phyloP scores from a whole-genome alignment of 2,888 invertebrate genomes.

The Limulus polyphemus region DNA sequence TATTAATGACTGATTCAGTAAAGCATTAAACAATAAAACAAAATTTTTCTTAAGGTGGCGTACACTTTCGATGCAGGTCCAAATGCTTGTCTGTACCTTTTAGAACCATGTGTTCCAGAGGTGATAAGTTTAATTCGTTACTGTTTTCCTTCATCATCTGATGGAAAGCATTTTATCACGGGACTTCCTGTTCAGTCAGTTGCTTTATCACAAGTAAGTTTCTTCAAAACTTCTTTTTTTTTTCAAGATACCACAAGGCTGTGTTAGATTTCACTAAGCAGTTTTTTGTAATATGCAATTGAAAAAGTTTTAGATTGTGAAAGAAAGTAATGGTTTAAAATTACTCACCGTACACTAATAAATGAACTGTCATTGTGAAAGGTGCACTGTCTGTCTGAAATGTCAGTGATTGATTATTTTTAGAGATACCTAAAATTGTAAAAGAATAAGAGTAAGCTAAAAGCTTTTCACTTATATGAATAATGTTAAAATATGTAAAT shows the following conservation, averaged over 20 bases:
- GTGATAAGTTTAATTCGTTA: conserved; percentile 54
- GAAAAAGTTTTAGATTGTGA: background rate
- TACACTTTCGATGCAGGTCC: conserved; percentile 99
- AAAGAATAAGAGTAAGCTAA: too few relatives aligned
- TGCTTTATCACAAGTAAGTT: conserved; percentile 11
- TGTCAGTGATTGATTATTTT: too few relatives aligned
- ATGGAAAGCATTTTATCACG: conserved; percentile 28
- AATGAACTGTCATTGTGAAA: too few relatives aligned
- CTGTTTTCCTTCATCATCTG: conserved; percentile 50
- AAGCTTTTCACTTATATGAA: too few relatives aligned
- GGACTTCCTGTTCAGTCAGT: conserved; percentile 6
- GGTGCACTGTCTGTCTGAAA: too few relatives aligned
- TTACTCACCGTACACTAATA: too few relatives aligned
- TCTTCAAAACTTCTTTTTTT: background rate
- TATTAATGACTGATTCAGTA: too few relatives aligned
- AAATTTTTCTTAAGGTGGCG: conserved; percentile 49
- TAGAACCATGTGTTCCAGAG: conserved; percentile 58
- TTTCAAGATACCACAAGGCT: too few relatives aligned
- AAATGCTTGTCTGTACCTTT: conserved; percentile 79
- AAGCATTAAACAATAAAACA: background rate
- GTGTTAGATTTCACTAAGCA: background rate
- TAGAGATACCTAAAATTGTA: too few relatives aligned
- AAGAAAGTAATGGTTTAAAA: too few relatives aligned
- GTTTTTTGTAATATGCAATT: background rate
- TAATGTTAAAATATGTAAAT: too few relatives aligned